Base-by-base conservation (phyloP, 30 jellyfish, hydroid and myxozoan species). In the Catostylus mosaicus region DNA sequence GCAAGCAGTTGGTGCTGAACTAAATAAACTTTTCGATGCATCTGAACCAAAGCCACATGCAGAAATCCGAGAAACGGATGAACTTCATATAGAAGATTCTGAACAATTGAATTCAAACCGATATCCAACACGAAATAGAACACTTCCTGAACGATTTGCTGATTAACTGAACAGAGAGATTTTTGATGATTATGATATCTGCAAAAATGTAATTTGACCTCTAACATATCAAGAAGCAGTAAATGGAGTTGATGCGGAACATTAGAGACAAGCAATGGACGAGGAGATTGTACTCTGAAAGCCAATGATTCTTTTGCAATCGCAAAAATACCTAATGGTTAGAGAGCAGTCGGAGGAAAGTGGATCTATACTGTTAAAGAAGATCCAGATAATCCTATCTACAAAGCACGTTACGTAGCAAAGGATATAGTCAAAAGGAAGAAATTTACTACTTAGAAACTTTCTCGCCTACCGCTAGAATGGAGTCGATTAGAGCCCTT, bases 261-360 rank as follows among this genome's bases (percentile, higher is more conserved):
- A 78, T 30, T 81, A 95, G 90, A 70, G 71, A 63, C 40, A 38
- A 9, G 95, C 97, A 6, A 80, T 88, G 95, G 91, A 88, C 40
- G 89, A 34, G 22, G 87, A 88, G 67, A 79, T 88, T 7, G 20
- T 12, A 26, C 82, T 32, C 82, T 69, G 29, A 26, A 32, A 16
- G 73, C 24, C 27, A 69, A 69, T 69, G 82, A 69, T 3, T 66
- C 73, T 32, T 29, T 69, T 69, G 82, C 19, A 4, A 12, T 69
- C 77, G 46, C 77, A 8, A 30, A 74, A 74, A 7, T 51, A 18
- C 77, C 77, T 40, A 74, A 29, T 6, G 73, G 48, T 34, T 80
- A 88, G 57, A 51, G 65, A 59, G 56, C 62, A 38, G 94, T 88
- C 37, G 97, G 95, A 34, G 97, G 90, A 33, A 57, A 84, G 71